Percentiles rank a stretch among this genome's conserved stretches.
These are phyloP conservation scores for Myopa tessellatipennis DNA, from an alignment of 2,888 invertebrate species.

Conservation along the genomic window DNA sequence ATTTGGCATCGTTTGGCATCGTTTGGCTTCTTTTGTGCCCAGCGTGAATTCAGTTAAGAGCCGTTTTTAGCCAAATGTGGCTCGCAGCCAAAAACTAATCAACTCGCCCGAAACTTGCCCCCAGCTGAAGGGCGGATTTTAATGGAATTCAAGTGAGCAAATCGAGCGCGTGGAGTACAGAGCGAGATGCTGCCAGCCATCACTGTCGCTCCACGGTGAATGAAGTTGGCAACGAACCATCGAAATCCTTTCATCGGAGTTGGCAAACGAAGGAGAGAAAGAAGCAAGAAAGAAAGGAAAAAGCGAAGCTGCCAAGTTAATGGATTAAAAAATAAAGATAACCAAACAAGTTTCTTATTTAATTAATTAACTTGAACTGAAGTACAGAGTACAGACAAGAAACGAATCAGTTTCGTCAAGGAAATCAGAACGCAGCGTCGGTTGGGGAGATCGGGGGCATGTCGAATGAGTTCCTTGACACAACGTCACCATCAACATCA, in stretches of 20 bases:
- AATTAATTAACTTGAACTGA: slow-evolving; percentile 3
- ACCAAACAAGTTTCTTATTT: slow-evolving; percentile 15
- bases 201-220: not conserved
- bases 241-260: not conserved
- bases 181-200: not conserved
- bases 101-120: not conserved
- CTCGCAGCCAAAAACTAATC: not conserved
- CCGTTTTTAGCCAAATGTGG: not conserved
- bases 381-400: not conserved
- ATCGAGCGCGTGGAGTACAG: not conserved
- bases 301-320: not conserved
- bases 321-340: not conserved
- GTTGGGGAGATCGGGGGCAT: not conserved
- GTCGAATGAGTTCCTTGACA: slow-evolving; percentile 20
- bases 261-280: not conserved
- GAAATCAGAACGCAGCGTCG: not conserved
- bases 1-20: not conserved
- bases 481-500: not conserved
- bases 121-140: not conserved
- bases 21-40: not conserved
- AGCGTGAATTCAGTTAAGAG: slow-evolving; percentile 1
- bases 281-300: not conserved
- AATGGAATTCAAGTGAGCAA: not conserved
- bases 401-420: not conserved
- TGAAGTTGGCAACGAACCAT: slow-evolving; percentile 10